Percentiles rank a stretch among this genome's conserved stretches.
Evolutionary conservation across 92 coral and sea anemone species (phyloP).

Genomic region (Zoanthus solanderi): DNA sequence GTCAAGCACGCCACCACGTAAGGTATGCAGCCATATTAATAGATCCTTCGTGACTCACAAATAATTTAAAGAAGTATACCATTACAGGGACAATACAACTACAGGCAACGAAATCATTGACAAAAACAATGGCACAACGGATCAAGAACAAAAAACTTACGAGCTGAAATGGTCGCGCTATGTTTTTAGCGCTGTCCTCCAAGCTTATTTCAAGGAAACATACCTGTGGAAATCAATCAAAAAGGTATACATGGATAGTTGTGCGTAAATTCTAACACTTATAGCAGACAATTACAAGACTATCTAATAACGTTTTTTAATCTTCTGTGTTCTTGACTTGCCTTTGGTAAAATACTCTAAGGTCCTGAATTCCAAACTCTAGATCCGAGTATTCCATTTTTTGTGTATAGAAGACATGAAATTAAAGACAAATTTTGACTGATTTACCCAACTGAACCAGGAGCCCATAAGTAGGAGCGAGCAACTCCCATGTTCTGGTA

Average conservation of each 20-base stretch:
- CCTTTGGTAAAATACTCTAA: background rate
- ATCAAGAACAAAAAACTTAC: background rate
- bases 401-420: too few species aligned
- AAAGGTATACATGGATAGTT: background rate
- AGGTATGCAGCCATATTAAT: background rate
- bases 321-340: background rate
- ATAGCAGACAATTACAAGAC: background rate
- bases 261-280: background rate
- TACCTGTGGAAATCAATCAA: background rate
- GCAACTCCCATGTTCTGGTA: too few species aligned
- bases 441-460: too few species aligned
- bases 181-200: background rate
- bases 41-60: background rate
- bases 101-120: background rate
- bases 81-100: background rate
- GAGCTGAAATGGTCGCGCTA: background rate
- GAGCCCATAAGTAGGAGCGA: too few species aligned
- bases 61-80: background rate
- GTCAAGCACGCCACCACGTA: too few species aligned
- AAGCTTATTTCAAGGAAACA: background rate
- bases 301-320: background rate
- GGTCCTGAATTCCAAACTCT: too few species aligned
- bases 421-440: too few species aligned
- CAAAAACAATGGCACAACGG: background rate
- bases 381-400: too few species aligned